Evolutionary conservation across 2,797 vertebrate genomes (phyloP), one percentile per base, ranked within the genome.

Genomic region (Pipistrellus pygmaeus): DNA sequence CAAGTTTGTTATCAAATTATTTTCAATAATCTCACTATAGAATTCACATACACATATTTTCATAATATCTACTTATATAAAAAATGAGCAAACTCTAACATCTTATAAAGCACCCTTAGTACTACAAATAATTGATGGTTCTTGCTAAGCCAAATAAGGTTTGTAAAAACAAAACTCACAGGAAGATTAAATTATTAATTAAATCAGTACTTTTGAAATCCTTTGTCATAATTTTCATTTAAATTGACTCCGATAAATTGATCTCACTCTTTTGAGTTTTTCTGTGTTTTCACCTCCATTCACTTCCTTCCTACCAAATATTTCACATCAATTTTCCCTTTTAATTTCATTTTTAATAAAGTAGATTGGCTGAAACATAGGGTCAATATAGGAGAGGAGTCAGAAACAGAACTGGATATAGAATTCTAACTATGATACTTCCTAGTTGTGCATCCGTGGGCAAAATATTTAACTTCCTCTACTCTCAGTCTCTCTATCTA

Each of bases 211-310:
- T 87, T 88, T 78, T 30, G 60, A 94, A 94, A 20, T 72, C 13
- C 7, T 83, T 90, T 57, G 9, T 81, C 81, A 76, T 76, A 91
- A 80, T 64, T 94, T 94, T 82, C 7, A 93, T 88, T 94, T 84
- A 89, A 86, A 86, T 23, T 73, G 7, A 23, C 62, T 30, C 68
- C 73, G 53, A 81, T 35, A 93, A 75, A 51, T 12, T 62, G 25
- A 94, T 91, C 11, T 76, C 12, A 95, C 3, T 78, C 27, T 85
- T 75, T 84, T 92, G 64, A 60, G 30, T 78, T 90, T 94, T 35
- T 60, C 55, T 51, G 3, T 78, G 30, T 69, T 62, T 91, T 68
- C 13, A 93, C 20, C 41, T 71, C 64, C 32, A 57, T 62, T 86
- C 32, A 82, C 27, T 83, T 17, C 18, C 21, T 81, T 91, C 69